phyloP scores from a whole-genome alignment of 2,113 vertebrate genomes.

The Notothenia rossii region DNA sequence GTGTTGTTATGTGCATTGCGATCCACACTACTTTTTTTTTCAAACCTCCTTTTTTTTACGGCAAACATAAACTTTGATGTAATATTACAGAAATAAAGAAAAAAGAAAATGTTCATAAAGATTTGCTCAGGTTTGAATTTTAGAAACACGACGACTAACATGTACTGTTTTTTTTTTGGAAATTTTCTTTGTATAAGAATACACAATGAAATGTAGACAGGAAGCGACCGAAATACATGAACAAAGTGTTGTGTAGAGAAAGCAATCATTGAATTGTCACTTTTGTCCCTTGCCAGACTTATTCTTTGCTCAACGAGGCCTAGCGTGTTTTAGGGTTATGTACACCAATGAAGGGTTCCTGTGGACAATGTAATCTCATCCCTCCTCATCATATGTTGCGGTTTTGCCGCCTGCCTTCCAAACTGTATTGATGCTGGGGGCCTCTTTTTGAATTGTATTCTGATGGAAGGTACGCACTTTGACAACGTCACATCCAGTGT shows the following conservation, averaged over 20 bases:
- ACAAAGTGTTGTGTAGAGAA: neutral
- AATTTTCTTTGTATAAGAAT: neutral
- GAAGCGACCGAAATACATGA: neutral
- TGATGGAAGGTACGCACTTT: no score
- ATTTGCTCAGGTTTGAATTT: neutral
- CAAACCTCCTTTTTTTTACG: neutral
- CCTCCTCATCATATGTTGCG: no score
- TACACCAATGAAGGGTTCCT: neutral
- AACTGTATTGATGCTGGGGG: no score
- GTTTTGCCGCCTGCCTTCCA: no score
- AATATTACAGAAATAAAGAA: neutral
- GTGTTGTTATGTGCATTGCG: conserved; percentile 53
- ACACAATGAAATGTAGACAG: neutral
- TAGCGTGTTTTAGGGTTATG: neutral
- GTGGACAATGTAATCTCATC: neutral
- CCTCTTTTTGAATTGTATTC: no score
- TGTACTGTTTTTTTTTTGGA: neutral
- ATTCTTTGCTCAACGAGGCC: neutral
- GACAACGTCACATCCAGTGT: no score
- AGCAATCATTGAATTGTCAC: neutral
- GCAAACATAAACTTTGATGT: neutral
- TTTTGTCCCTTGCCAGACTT: neutral
- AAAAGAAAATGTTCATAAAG: neutral
- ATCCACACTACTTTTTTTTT: conserved; percentile 23
- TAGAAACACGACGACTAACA: neutral